Base-by-base conservation (phyloP, 1,140 invertebrate genomes). In the Chrysomallon squamiferum region DNA sequence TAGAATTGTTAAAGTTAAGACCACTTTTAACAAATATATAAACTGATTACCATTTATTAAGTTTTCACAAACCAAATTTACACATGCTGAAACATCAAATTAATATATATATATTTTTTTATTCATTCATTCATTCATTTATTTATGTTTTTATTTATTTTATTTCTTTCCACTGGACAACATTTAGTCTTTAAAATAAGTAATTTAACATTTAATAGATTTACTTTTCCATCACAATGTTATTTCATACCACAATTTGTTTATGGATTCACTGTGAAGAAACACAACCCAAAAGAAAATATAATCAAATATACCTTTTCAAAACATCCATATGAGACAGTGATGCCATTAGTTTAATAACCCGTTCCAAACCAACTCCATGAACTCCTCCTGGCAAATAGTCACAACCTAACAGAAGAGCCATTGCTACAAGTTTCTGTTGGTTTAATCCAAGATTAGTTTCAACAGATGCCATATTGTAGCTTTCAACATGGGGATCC, bases 361-460 rank as follows among this genome's bases (percentile, higher is more conserved):
- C 92, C 32, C 90, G 90, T 75, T 92, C 91, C 81, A 92, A 92
- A 0, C 94, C 94, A 32, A 94, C 88, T 0, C 93, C 93, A 66
- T 88, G 89, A 0, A 95, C 88, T 30, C 94, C 94, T 50, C 89
- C 88, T 1, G 90, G 89, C 52, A 75, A 61, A 83, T 95, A 97
- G 85, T 97, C 95, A 86, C 92, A 95, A 0, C 95, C 95, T 73
- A 93, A 91, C 0, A 96, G 79, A 35, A 96, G 79, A 22, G 93
- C 93, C 74, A 96, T 82, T 3, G 90, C 93, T 60, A 97, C 89
- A 80, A 96, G 90, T 85, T 93, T 94, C 68, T 93, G 90, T 73
- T 93, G 89, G 1, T 91, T 90, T 68, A 96, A 87, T 54, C 90
- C 88, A 13, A 88, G 67, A 41, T 84, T 77, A 11, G 78, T 66